Conservation (phyloP, 2,797 vertebrate species). For the Manis javanica region DNA sequence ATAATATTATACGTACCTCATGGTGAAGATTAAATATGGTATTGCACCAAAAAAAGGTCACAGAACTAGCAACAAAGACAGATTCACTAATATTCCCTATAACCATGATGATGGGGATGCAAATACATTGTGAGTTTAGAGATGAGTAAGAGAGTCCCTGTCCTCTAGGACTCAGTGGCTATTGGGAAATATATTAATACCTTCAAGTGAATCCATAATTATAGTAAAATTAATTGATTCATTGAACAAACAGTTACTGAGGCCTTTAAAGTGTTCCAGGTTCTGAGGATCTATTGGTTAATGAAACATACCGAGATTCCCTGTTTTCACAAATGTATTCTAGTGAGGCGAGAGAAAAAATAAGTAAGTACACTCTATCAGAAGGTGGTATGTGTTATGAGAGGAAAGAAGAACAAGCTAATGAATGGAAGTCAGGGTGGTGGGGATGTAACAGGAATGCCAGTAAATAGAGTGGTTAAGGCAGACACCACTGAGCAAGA, state of each 20-base stretch:
- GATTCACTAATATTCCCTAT: neutral
- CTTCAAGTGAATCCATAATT: neutral
- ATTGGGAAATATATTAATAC: neutral
- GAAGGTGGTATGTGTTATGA: neutral
- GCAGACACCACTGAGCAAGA: neutral
- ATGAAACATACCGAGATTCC: neutral
- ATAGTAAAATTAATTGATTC: neutral
- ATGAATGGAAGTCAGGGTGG: neutral
- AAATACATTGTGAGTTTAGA: neutral
- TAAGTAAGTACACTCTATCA: neutral
- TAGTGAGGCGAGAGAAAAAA: neutral
- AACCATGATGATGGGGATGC: neutral
- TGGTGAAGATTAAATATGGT: neutral
- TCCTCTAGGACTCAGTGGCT: neutral
- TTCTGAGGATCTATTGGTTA: neutral
- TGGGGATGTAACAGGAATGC: neutral
- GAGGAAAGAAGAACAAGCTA: neutral
- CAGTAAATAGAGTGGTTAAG: neutral
- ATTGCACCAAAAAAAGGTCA: neutral
- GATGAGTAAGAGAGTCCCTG: neutral
- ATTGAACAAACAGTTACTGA: neutral
- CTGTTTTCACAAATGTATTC: neutral
- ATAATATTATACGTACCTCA: neutral
- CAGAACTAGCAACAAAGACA: neutral
- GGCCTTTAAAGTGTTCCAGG: neutral